Evolutionary conservation across 2,113 vertebrate genomes (phyloP), one percentile per base, ranked within the genome.

Genomic region (Pelmatolapia mariae): DNA sequence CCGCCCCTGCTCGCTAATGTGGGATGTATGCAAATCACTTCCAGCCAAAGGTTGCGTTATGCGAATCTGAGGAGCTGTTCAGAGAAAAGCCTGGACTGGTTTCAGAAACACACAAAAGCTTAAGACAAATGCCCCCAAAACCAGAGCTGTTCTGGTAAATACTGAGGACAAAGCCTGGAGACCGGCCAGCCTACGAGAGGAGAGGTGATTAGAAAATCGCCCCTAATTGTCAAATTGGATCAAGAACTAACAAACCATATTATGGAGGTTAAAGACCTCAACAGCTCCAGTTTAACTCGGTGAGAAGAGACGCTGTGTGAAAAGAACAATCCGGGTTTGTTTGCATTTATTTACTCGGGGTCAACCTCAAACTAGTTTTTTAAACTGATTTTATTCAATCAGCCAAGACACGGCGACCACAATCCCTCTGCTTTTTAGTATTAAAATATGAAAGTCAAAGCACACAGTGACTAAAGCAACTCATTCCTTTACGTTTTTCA

Each of bases 161-260:
- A 82, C 29, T 81, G 31, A 3, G 53, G 43, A 80, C 78, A 38
- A 79, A 68, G 22, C 24, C 86, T 88, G 88, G 86, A 38, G 0
- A 0, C 11, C 6, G 5, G 76, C 84, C 90, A 87, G 92, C 79
- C 31, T 5, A 11, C 8, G 6, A 53, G 54, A 83, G 5, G 22
- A 47, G 79, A 57, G 0, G 8, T 29, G 52, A 88, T 85, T 89
- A 10, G 71, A 81, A 87, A 93, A 91, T 86, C 52, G 3, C 12
- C 54, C 66, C 53, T 82, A 90, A 93, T 87, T 83, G 45, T 13
- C 79, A 87, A 89, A 92, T 92, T 89, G 61, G 89, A 93, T 93
- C 84, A 91, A 59, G 84, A 78, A 12, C 80, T 87, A 89, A 92
- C 89, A 81, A 92, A 88, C 78, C 73, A 8, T 80, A 53, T 84